Conservation (phyloP, 1,140 invertebrate genomes). For the Orchesella cincta region DNA sequence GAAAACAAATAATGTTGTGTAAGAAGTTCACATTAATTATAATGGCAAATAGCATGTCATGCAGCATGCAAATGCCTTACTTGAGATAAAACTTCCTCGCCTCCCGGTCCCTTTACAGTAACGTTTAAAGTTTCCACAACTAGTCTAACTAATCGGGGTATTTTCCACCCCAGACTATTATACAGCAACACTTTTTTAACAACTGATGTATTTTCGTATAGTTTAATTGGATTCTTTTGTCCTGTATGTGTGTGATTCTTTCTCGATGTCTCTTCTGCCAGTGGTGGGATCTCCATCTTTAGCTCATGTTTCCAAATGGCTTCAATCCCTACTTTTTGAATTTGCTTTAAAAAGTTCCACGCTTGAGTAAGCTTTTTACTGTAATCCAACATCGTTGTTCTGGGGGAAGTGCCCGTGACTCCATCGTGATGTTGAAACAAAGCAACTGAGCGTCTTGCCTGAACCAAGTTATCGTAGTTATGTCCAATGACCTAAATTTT, state of each 20-base stretch:
- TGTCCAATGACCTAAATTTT: background rate
- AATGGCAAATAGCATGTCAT: no score
- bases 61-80: no score
- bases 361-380: conserved; percentile 69
- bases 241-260: background rate
- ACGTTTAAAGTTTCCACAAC: conserved; percentile 70
- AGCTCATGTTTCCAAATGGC: conserved; percentile 67
- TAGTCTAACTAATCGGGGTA: conserved; percentile 74
- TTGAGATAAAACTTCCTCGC: conserved; percentile 61
- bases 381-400: conserved; percentile 85
- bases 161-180: conserved; percentile 74
- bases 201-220: background rate
- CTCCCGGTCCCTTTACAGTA: conserved; percentile 67
- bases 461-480: conserved; percentile 78
- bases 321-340: conserved; percentile 76
- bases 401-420: conserved; percentile 68
- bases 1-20: no score
- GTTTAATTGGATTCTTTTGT: background rate
- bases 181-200: conserved; percentile 67
- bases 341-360: conserved; percentile 47
- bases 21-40: no score
- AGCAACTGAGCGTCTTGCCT: conserved; percentile 74
- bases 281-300: conserved; percentile 73
- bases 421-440: conserved; percentile 96
- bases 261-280: conserved; percentile 60